Evolutionary conservation across 2,113 vertebrate genomes (phyloP).

Genomic region (Oryzias javanicus): DNA sequence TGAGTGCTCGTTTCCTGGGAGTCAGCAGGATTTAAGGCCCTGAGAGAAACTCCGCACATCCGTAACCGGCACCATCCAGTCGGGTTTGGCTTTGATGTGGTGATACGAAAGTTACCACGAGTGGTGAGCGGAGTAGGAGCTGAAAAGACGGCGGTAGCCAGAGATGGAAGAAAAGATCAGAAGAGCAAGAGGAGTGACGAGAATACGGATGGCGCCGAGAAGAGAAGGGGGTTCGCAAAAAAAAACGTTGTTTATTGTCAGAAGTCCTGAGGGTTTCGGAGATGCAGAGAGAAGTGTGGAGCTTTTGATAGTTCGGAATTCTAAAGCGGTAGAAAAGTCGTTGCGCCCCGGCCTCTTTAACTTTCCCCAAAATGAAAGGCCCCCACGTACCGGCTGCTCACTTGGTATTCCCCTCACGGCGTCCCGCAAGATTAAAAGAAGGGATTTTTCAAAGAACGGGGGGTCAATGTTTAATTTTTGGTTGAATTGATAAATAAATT

Average conservation of each 20-base stretch:
- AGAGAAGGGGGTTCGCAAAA: constrained; percentile 32
- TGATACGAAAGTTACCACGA: constrained; percentile 36
- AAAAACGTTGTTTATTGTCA: constrained; percentile 55
- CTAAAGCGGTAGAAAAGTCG: constrained; percentile 14
- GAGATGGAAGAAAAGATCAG: constrained; percentile 54
- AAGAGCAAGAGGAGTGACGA: constrained; percentile 37
- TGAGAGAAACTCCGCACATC: constrained; percentile 34
- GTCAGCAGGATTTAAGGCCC: constrained; percentile 43
- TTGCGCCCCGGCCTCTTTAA: constrained; percentile 15
- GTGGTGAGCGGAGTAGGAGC: constrained; percentile 21
- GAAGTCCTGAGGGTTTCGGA: constrained; percentile 50
- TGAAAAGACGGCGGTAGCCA: constrained; percentile 36
- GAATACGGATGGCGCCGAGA: constrained; percentile 30
- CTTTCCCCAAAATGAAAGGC: constrained; percentile 25
- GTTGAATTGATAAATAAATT: constrained; percentile 74
- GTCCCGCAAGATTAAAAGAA: constrained; percentile 47
- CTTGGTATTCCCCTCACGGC: constrained; percentile 56
- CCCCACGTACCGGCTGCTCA: not conserved
- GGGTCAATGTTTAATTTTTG: constrained; percentile 71
- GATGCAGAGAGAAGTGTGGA: constrained; percentile 28
- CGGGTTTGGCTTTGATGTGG: constrained; percentile 45
- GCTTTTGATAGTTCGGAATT: constrained; percentile 41
- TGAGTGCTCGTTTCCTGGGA: constrained; percentile 35
- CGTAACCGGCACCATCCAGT: not conserved
- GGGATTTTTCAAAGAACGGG: constrained; percentile 44